Evolutionary conservation across 2,888 invertebrate species (phyloP).

Genomic region (Saturnia japonica): DNA sequence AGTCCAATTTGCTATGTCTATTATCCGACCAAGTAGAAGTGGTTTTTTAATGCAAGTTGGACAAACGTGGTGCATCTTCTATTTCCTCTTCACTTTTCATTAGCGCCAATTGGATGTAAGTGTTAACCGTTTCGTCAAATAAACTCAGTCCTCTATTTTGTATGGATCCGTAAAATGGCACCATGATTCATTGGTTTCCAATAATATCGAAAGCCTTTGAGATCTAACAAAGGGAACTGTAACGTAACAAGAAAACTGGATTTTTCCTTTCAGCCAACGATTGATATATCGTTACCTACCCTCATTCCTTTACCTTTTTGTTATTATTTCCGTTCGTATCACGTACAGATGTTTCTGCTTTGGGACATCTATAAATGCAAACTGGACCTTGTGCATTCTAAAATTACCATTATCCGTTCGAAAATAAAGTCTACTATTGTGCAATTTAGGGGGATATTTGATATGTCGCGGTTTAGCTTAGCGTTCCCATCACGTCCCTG

Average conservation of each 20-base stretch:
- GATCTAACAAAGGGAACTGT: slow-evolving; percentile 21
- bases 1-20: background rate
- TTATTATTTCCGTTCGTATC: slow-evolving; percentile 61
- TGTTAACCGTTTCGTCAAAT: background rate
- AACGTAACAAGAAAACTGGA: slow-evolving; percentile 21
- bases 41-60: no score
- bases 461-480: slow-evolving; percentile 42
- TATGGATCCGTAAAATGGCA: background rate
- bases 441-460: slow-evolving; percentile 42
- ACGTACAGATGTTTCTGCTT: slow-evolving; percentile 60
- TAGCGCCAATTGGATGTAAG: background rate
- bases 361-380: slow-evolving; percentile 33
- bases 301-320: slow-evolving; percentile 39
- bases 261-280: slow-evolving; percentile 33
- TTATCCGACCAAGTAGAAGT: background rate
- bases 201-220: slow-evolving; percentile 13
- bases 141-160: background rate
- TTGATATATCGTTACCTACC: slow-evolving; percentile 47
- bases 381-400: slow-evolving; percentile 25
- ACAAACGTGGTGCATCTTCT: no score
- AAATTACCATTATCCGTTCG: slow-evolving; percentile 32
- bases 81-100: background rate
- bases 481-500: slow-evolving; percentile 68
- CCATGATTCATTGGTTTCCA: slow-evolving; percentile 15
- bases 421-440: slow-evolving; percentile 38